Evolutionary conservation across 2,797 vertebrate genomes (phyloP).

Genomic region (Margarornis squamiger): DNA sequence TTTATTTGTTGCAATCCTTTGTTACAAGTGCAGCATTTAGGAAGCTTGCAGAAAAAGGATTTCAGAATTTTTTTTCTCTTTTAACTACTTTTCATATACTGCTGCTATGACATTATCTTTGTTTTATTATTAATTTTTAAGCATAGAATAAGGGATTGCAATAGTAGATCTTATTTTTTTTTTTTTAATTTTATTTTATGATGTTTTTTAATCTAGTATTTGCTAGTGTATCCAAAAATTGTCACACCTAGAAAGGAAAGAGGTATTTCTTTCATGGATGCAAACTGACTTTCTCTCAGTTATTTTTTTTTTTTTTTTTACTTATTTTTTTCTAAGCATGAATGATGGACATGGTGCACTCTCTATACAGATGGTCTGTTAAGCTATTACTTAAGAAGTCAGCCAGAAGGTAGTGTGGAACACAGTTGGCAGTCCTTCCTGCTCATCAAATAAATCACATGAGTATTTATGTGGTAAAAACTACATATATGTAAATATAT

Average conservation of each 20-base stretch:
- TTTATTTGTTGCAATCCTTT: neutral
- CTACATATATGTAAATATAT: too few species aligned
- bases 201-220: neutral
- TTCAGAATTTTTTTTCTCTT: neutral
- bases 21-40: neutral
- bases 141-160: neutral
- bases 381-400: neutral
- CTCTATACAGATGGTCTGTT: neutral
- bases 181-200: neutral
- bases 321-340: neutral
- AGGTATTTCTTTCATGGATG: neutral
- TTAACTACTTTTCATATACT: neutral
- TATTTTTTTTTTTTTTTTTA: neutral
- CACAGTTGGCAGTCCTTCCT: neutral
- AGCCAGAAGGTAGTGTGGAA: neutral
- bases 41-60: neutral
- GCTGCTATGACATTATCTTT: neutral
- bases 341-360: neutral
- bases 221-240: neutral
- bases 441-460: neutral
- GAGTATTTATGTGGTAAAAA: neutral
- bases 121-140: neutral
- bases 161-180: neutral
- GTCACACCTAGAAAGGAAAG: neutral
- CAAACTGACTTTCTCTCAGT: neutral